Percentiles rank a stretch among this genome's conserved stretches.
These are phyloP conservation scores for Perodicticus potto DNA, from an alignment of 2,797 vertebrate genomes.

Conservation along the genomic window DNA sequence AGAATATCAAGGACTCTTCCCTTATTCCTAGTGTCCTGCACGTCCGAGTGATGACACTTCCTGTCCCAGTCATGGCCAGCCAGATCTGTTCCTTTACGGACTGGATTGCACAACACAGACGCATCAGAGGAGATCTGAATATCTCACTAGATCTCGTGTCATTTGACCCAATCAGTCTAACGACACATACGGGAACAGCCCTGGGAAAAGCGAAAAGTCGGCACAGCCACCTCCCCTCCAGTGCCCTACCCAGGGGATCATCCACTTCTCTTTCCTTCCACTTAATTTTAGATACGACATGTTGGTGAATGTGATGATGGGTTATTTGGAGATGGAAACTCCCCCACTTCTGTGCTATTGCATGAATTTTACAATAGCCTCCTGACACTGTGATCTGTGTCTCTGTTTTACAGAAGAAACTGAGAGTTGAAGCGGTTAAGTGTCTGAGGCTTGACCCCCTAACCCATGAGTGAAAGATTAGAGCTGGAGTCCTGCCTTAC, in stretches of 20 bases:
- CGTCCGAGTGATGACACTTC: not conserved
- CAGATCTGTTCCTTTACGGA: not conserved
- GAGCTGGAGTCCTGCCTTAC: not conserved
- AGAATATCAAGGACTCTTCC: not conserved
- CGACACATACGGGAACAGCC: not conserved
- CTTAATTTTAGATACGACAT: not conserved
- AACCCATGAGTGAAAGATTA: not conserved
- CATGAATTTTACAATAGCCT: not conserved
- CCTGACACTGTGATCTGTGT: not conserved
- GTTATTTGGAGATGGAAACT: not conserved
- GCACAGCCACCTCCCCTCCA: slow-evolving; percentile 23
- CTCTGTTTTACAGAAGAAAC: not conserved
- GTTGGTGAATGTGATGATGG: not conserved
- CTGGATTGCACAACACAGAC: not conserved
- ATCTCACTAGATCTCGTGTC: slow-evolving; percentile 60
- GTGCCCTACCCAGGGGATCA: not conserved
- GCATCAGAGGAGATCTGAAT: slow-evolving; percentile 19
- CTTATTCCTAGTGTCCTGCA: not conserved
- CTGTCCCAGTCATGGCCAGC: not conserved
- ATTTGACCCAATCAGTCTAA: slow-evolving; percentile 50
- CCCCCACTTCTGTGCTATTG: not conserved
- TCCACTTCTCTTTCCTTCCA: not conserved
- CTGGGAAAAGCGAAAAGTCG: slow-evolving; percentile 34
- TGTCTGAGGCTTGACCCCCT: not conserved
- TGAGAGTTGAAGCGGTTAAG: not conserved